A percentile compares a stretch with the other conserved stretches of the same genome.
phyloP scores from a whole-genome alignment of 2,797 vertebrate species.

The Morelia viridis region DNA sequence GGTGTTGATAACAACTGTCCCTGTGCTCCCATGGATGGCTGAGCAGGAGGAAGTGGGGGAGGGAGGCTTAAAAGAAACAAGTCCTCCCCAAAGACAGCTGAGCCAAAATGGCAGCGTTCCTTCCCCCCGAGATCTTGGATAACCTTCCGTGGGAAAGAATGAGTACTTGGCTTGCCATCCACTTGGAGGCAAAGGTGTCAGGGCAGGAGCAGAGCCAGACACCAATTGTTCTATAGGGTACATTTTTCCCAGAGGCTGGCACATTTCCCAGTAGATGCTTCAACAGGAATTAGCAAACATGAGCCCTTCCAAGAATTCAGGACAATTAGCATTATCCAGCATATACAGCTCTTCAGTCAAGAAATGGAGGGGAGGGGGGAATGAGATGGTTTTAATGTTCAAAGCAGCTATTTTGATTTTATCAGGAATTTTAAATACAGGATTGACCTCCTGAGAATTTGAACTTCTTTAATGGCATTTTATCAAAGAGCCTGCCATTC shows the following conservation, averaged over 20 bases:
- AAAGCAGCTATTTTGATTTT: background rate
- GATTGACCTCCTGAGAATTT: constrained; percentile 33
- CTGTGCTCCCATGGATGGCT: background rate
- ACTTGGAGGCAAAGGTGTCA: constrained; percentile 45
- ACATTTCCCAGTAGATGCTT: constrained; percentile 43
- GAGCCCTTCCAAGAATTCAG: constrained; percentile 47
- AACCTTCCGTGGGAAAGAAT: fast-evolving
- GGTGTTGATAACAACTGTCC: constrained; percentile 25
- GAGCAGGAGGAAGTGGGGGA: background rate
- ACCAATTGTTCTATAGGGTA: constrained; percentile 4
- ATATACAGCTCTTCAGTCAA: constrained; percentile 56
- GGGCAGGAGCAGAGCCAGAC: constrained; percentile 48
- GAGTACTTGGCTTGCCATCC: constrained; percentile 11
- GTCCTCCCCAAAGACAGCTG: background rate
- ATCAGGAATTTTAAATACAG: background rate
- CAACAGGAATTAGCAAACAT: constrained; percentile 50
- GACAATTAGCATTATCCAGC: constrained; percentile 57
- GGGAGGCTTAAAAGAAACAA: constrained; percentile 2
- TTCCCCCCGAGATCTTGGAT: constrained; percentile 4
- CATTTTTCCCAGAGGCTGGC: constrained; percentile 35
- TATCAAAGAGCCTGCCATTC: constrained; percentile 43
- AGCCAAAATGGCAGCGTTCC: background rate
- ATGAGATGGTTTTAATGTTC: constrained; percentile 49
- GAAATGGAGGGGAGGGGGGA: constrained; percentile 52
- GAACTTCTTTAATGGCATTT: constrained; percentile 55